Conservation (phyloP, 2,888 invertebrate genomes). For the Diarsia mendica region DNA sequence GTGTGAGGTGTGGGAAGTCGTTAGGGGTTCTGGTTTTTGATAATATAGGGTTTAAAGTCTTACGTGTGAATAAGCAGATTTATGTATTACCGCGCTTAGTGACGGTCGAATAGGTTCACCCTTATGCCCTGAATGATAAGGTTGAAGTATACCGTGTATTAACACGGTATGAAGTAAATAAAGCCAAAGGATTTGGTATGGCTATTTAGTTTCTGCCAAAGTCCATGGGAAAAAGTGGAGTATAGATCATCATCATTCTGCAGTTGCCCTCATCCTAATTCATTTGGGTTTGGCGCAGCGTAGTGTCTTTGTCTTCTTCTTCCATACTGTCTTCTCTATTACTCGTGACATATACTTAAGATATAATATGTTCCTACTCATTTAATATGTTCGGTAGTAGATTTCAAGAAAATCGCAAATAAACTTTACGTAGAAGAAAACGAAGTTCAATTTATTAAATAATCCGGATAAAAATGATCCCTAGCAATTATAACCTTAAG, state of each 20-base stretch:
- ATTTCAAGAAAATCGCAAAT: background rate
- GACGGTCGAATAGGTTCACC: background rate
- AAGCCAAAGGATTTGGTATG: background rate
- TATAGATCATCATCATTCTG: background rate
- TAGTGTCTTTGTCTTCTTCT: too few relatives aligned
- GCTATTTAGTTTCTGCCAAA: background rate
- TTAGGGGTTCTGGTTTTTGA: conserved; percentile 8
- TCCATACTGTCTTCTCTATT: too few relatives aligned
- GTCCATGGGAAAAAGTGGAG: background rate
- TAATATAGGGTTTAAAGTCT: background rate
- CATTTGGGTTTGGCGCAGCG: too few relatives aligned
- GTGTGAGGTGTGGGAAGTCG: background rate
- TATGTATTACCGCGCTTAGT: background rate
- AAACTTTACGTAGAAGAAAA: background rate
- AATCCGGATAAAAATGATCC: background rate
- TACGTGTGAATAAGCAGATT: background rate
- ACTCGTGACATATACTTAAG: too few relatives aligned
- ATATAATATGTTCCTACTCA: background rate
- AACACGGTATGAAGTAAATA: background rate
- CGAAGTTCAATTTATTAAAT: background rate
- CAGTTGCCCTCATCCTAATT: too few relatives aligned
- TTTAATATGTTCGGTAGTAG: background rate
- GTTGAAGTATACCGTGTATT: background rate
- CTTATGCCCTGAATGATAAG: background rate
- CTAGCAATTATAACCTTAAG: background rate